Conservation (phyloP, 2,888 invertebrate genomes). For the Seira musarum region DNA sequence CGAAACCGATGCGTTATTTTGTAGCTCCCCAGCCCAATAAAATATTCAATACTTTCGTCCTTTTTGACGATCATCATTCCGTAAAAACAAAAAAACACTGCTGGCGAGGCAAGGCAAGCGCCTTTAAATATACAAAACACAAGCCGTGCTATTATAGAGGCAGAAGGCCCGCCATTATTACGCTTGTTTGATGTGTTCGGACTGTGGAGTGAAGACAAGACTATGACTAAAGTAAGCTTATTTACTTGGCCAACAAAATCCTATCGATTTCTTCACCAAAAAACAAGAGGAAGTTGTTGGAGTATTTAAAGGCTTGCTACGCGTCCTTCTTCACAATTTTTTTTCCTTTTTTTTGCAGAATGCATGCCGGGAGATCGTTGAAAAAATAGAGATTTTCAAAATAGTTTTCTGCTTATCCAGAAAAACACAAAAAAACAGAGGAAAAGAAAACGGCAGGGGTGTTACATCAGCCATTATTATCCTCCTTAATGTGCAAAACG, state of each 20-base stretch:
- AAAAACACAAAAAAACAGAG: neutral
- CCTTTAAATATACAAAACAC: neutral
- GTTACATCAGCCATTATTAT: conserved; percentile 48
- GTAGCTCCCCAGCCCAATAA: neutral
- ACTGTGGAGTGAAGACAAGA: too few relatives aligned
- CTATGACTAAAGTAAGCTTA: too few relatives aligned
- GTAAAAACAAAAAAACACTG: neutral
- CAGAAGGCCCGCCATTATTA: too few relatives aligned
- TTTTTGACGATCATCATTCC: neutral
- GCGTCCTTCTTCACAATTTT: too few relatives aligned
- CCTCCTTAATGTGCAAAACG: conserved; percentile 56
- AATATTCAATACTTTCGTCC: conserved; percentile 21
- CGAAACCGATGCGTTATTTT: neutral
- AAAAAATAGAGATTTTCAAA: too few relatives aligned
- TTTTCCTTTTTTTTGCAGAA: too few relatives aligned
- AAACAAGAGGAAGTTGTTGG: too few relatives aligned
- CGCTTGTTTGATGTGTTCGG: too few relatives aligned
- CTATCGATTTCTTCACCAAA: neutral
- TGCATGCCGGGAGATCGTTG: too few relatives aligned
- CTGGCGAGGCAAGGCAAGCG: neutral
- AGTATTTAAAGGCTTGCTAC: too few relatives aligned
- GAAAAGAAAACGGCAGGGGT: conserved; percentile 31
- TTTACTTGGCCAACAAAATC: neutral
- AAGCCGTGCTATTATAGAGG: too few relatives aligned
- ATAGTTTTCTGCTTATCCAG: neutral